These are phyloP conservation scores for Drosophila eugracilis DNA, from an alignment of 1,140 invertebrate genomes.

Conservation along the genomic window DNA sequence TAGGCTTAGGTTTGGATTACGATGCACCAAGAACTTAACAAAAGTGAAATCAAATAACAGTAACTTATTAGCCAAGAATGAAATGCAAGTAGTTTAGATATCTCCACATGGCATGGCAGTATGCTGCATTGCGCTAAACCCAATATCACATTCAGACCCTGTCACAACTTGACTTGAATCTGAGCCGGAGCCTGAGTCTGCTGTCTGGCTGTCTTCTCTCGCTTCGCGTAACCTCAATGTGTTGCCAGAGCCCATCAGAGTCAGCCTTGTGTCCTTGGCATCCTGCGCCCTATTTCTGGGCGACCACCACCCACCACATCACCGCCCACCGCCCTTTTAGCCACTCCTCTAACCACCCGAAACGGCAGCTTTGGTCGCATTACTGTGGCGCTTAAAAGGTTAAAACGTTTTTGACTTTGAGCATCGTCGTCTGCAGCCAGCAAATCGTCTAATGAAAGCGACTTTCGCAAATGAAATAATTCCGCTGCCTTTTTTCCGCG, in stretches of 20 bases:
- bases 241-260: constrained; percentile 66
- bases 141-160: constrained; percentile 47
- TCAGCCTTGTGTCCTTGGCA: constrained; percentile 63
- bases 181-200: constrained; percentile 43
- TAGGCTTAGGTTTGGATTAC: too few relatives aligned
- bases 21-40: too few relatives aligned
- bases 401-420: constrained; percentile 79
- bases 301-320: constrained; percentile 18
- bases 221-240: constrained; percentile 78
- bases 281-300: constrained; percentile 37
- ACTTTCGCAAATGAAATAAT: constrained; percentile 68
- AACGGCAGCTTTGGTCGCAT: constrained; percentile 71
- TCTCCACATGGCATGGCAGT: constrained; percentile 25
- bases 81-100: not conserved
- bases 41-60: not conserved
- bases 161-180: constrained; percentile 54
- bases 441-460: constrained; percentile 70
- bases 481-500: constrained; percentile 27
- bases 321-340: not conserved
- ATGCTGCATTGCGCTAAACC: constrained; percentile 35
- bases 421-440: constrained; percentile 47
- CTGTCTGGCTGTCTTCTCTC: constrained; percentile 59
- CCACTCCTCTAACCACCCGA: constrained; percentile 12
- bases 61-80: not conserved
- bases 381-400: constrained; percentile 78